These are phyloP conservation scores for Drosophila melanogaster DNA, from an alignment of 1,140 invertebrate species.

Conservation along the genomic window Release_6_plus_ISO1_MT NC_004354.4:3118501-3119000, in stretches of 20 bases:
- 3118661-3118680: no score
- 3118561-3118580: slow-evolving; percentile 8
- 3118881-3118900: slow-evolving; percentile 43
- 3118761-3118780: background rate
- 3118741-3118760: background rate
- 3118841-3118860: slow-evolving; percentile 28
- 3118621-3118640: no score
- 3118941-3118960: slow-evolving; percentile 56
- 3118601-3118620: background rate
- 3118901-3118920: background rate
- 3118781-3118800: slow-evolving; percentile 41
- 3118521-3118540: slow-evolving; percentile 18
- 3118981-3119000: slow-evolving; percentile 30
- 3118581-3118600: slow-evolving; percentile 14
- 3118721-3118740: slow-evolving; percentile 4
- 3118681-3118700: background rate
- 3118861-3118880: slow-evolving; percentile 41
- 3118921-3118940: slow-evolving; percentile 27
- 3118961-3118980: slow-evolving; percentile 46
- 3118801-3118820: slow-evolving; percentile 20
- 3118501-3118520: slow-evolving; percentile 44
- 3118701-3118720: background rate
- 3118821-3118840: slow-evolving; percentile 8
- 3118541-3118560: background rate
- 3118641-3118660: no score